phyloP scores from a whole-genome alignment of 2,797 vertebrate species.

The Cryptoprocta ferox region DNA sequence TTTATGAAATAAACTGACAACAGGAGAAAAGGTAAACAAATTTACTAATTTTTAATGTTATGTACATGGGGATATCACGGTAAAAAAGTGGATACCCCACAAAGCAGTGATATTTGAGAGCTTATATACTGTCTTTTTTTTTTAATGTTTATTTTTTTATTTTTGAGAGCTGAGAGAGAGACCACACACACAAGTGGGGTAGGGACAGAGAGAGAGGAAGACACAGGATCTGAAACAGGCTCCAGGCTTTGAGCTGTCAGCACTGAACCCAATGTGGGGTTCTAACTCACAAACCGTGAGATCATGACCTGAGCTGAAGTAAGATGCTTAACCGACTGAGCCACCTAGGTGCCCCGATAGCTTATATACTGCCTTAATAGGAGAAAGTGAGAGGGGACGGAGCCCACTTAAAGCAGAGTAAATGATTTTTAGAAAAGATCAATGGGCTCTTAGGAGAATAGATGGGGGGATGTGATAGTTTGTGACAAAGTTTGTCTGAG shows the following conservation, averaged over 20 bases:
- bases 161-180: too few species aligned
- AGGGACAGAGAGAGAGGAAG: too few species aligned
- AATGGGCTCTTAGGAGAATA: not conserved
- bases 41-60: not conserved
- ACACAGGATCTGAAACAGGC: too few species aligned
- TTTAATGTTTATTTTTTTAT: too few species aligned
- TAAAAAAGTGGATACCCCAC: not conserved
- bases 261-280: too few species aligned
- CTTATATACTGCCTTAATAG: not conserved
- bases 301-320: too few species aligned
- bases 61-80: not conserved
- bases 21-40: not conserved
- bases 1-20: conserved; percentile 21
- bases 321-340: too few species aligned
- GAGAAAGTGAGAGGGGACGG: not conserved
- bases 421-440: not conserved
- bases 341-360: not conserved
- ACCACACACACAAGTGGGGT: too few species aligned
- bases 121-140: not conserved
- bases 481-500: not conserved
- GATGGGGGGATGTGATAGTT: not conserved
- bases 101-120: not conserved
- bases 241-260: too few species aligned
- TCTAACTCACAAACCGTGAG: too few species aligned
- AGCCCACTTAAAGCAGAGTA: not conserved